A percentile compares a stretch with the other conserved stretches of the same genome.
These are phyloP conservation scores for Apodemia mormo DNA, from an alignment of 2,888 invertebrate genomes.

Conservation along the genomic window DNA sequence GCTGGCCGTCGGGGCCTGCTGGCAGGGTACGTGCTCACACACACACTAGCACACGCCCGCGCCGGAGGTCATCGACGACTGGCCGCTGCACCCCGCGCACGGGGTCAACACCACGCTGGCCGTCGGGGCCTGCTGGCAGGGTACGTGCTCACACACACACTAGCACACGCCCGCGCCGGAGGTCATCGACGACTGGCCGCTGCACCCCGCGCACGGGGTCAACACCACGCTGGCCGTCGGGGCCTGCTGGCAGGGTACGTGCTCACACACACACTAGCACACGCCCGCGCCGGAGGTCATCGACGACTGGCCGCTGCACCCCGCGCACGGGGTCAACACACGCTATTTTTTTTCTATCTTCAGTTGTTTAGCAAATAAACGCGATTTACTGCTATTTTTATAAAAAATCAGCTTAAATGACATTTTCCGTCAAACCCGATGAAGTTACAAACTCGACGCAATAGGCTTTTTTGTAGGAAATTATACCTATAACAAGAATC, in stretches of 20 bases:
- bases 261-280: too few species aligned
- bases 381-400: too few species aligned
- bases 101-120: constrained; percentile 96
- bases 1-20: too few species aligned
- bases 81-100: constrained; percentile 98
- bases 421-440: too few species aligned
- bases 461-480: too few species aligned
- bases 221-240: constrained; percentile 97
- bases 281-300: constrained; percentile 92
- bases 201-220: constrained; percentile 96
- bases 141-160: too few species aligned
- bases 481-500: too few species aligned
- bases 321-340: constrained; percentile 95
- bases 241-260: constrained; percentile 96
- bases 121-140: constrained; percentile 99
- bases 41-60: constrained; percentile 70
- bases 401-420: too few species aligned
- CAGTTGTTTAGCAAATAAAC: too few species aligned
- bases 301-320: constrained; percentile 99
- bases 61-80: constrained; percentile 99
- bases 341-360: too few species aligned
- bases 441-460: too few species aligned
- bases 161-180: constrained; percentile 86
- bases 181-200: constrained; percentile 99
- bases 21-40: too few species aligned